Conservation (phyloP, 2,888 invertebrate species). For the Calliopum simillimum region DNA sequence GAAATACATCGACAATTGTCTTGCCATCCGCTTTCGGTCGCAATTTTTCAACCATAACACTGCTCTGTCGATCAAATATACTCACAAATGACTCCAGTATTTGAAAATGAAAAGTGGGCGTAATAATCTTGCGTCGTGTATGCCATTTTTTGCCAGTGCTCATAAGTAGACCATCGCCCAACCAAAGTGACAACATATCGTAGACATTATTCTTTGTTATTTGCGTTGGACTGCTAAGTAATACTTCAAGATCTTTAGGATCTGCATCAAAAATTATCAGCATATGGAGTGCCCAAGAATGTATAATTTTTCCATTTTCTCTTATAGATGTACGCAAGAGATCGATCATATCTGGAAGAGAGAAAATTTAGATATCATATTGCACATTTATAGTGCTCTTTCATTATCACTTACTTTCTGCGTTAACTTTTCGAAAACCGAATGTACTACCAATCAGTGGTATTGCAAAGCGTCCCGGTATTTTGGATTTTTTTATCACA, state of each 20-base stretch:
- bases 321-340: constrained; percentile 27
- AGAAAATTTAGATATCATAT: background rate
- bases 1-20: constrained; percentile 43
- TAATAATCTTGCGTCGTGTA: constrained; percentile 76
- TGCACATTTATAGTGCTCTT: background rate
- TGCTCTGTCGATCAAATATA: constrained; percentile 75
- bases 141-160: constrained; percentile 73
- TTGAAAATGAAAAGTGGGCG: constrained; percentile 60
- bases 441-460: constrained; percentile 40
- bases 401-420: constrained; percentile 37
- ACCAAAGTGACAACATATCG: constrained; percentile 57
- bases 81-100: constrained; percentile 79
- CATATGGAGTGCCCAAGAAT: constrained; percentile 56
- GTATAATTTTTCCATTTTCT: constrained; percentile 66
- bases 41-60: constrained; percentile 71
- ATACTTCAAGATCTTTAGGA: constrained; percentile 66
- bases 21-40: constrained; percentile 62
- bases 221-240: constrained; percentile 58
- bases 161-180: constrained; percentile 61
- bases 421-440: constrained; percentile 35
- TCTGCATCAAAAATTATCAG: constrained; percentile 38
- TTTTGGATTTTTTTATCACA: constrained; percentile 38
- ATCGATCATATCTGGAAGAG: constrained; percentile 36
- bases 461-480: constrained; percentile 27
- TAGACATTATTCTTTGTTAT: constrained; percentile 61